Conservation (phyloP, 2,113 vertebrate species). For the Smithornis capensis region DNA sequence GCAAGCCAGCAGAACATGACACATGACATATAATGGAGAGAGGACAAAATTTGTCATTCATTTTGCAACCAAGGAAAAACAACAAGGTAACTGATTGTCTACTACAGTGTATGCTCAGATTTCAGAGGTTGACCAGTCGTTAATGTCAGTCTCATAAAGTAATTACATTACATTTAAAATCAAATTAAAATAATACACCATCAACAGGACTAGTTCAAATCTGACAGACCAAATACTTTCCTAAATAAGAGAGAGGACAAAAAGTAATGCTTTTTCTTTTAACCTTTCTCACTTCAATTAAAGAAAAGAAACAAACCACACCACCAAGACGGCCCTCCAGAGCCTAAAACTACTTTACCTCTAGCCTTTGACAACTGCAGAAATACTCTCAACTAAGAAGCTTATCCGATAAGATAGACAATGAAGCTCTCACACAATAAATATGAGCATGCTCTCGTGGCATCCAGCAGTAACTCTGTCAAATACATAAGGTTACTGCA, state of each 20-base stretch:
- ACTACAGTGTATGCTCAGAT: not conserved
- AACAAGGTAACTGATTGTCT: not conserved
- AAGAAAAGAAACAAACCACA: not conserved
- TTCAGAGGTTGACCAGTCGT: not conserved
- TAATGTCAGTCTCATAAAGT: not conserved
- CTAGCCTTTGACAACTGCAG: not conserved
- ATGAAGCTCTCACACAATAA: not conserved
- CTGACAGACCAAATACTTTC: not conserved
- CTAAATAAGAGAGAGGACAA: not conserved
- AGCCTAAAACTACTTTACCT: not conserved
- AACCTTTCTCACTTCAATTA: not conserved
- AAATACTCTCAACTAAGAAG: not conserved
- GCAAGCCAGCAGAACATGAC: not conserved
- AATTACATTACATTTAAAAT: not conserved
- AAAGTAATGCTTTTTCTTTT: not conserved
- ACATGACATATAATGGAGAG: rapidly evolving
- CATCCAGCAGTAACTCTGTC: not conserved
- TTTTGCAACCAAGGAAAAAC: not conserved
- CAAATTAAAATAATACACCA: not conserved
- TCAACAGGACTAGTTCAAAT: not conserved
- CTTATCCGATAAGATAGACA: not conserved
- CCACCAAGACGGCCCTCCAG: not conserved
- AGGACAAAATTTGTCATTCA: not conserved
- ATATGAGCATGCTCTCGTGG: rapidly evolving
- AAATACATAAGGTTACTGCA: not conserved